Conservation (phyloP, 2,888 invertebrate species). For the Drosophila stalkeri region DNA sequence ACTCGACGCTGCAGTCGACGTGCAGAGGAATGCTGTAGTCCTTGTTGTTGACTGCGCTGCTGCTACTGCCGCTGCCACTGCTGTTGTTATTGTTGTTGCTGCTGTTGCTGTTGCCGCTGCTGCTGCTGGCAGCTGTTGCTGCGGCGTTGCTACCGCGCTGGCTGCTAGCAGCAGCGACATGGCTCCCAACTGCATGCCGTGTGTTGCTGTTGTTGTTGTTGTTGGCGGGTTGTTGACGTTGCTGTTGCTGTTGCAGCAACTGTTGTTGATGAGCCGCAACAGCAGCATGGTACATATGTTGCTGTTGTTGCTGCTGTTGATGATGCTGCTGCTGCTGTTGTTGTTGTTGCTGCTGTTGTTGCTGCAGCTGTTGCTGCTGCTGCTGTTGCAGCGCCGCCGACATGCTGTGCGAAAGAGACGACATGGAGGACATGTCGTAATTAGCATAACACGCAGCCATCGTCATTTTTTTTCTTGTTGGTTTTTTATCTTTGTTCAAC, state of each 20-base stretch:
- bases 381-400: constrained; percentile 73
- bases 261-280: constrained; percentile 73
- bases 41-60: constrained; percentile 86
- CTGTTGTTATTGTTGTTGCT: constrained; percentile 70
- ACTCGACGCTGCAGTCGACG: constrained; percentile 96
- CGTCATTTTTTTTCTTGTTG: constrained; percentile 74
- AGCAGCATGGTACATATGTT: constrained; percentile 70
- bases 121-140: constrained; percentile 64
- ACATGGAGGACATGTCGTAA: constrained; percentile 83
- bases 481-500: constrained; percentile 19
- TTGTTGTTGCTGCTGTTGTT: constrained; percentile 57
- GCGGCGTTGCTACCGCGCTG: constrained; percentile 52
- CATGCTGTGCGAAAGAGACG: constrained; percentile 80
- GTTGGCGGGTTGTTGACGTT: constrained; percentile 24
- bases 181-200: constrained; percentile 42
- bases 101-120: constrained; percentile 84
- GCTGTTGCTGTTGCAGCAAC: constrained; percentile 66
- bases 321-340: constrained; percentile 56
- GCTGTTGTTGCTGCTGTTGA: constrained; percentile 57
- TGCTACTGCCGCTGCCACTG: constrained; percentile 72
- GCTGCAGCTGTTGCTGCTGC: constrained; percentile 59
- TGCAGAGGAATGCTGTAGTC: constrained; percentile 94
- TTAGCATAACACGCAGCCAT: constrained; percentile 85
- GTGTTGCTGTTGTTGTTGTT: constrained; percentile 25
- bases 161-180: constrained; percentile 61